Evolutionary conservation across 2,888 invertebrate species (phyloP).

Genomic region (Eupithecia insigniata): DNA sequence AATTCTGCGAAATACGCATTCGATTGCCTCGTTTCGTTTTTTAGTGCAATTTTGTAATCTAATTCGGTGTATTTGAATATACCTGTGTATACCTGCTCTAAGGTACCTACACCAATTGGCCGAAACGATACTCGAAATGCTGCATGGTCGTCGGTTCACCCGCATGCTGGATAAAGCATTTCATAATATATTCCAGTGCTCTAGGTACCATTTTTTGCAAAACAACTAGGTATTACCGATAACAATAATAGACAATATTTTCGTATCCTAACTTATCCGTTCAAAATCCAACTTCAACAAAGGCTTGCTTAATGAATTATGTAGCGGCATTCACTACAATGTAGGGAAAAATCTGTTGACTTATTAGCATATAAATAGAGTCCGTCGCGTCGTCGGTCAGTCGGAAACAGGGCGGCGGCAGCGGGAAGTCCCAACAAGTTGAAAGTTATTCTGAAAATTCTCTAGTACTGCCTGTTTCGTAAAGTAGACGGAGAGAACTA

Average conservation of each 20-base stretch:
- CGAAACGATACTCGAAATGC: too few relatives aligned
- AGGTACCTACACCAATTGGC: background rate
- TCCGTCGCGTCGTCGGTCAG: too few relatives aligned
- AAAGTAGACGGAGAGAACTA: constrained; percentile 5
- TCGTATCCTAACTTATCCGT: background rate
- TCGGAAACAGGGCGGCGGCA: constrained; percentile 33
- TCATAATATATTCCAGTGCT: background rate
- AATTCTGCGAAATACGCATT: too few relatives aligned
- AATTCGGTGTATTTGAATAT: too few relatives aligned
- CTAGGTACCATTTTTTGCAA: background rate
- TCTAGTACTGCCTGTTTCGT: constrained; percentile 48
- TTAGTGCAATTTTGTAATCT: too few relatives aligned
- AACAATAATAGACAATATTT: background rate
- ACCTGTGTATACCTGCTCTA: too few relatives aligned
- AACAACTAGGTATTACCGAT: background rate
- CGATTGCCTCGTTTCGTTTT: too few relatives aligned
- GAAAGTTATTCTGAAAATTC: constrained; percentile 72
- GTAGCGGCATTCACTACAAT: constrained; percentile 47
- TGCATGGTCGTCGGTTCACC: background rate
- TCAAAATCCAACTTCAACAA: constrained; percentile 37
- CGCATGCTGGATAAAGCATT: background rate
- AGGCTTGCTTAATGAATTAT: constrained; percentile 58
- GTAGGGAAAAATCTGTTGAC: constrained; percentile 57
- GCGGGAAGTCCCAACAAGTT: constrained; percentile 43
- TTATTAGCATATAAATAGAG: constrained; percentile 73